Conservation (phyloP, 2,797 vertebrate species). For the Clarias platycephalus region DNA sequence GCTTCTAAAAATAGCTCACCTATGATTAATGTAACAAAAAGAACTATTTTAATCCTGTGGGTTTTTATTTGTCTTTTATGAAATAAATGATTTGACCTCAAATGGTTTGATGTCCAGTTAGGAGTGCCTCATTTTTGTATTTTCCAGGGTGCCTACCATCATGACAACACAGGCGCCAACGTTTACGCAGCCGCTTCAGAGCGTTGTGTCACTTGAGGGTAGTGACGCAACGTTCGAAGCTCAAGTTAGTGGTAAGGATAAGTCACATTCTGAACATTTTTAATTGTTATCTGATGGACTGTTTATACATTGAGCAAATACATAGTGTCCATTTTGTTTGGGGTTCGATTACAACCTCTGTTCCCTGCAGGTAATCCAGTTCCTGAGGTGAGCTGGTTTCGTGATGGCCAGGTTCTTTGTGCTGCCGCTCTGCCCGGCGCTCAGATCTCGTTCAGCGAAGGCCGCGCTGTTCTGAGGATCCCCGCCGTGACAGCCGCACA, state of each 20-base stretch:
- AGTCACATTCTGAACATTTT: neutral
- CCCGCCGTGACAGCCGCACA: conserved; percentile 85
- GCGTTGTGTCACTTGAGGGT: conserved; percentile 98
- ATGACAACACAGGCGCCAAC: conserved; percentile 95
- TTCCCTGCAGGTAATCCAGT: conserved; percentile 73
- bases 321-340: neutral
- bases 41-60: neutral
- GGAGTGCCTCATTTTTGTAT: neutral
- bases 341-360: neutral
- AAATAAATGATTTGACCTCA: neutral
- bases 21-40: neutral
- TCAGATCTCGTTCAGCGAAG: conserved; percentile 97
- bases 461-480: conserved; percentile 94
- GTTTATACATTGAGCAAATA: neutral
- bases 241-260: conserved; percentile 81
- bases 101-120: neutral
- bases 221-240: conserved; percentile 97
- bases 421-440: conserved; percentile 87
- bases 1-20: conserved; percentile 26
- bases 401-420: conserved; percentile 74
- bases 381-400: conserved; percentile 99
- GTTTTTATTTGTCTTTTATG: neutral
- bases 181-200: conserved; percentile 95
- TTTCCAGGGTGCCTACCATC: conserved; percentile 85
- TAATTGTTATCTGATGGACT: neutral